Conservation (phyloP, 2,888 invertebrate species). For the Charanyca ferruginea region DNA sequence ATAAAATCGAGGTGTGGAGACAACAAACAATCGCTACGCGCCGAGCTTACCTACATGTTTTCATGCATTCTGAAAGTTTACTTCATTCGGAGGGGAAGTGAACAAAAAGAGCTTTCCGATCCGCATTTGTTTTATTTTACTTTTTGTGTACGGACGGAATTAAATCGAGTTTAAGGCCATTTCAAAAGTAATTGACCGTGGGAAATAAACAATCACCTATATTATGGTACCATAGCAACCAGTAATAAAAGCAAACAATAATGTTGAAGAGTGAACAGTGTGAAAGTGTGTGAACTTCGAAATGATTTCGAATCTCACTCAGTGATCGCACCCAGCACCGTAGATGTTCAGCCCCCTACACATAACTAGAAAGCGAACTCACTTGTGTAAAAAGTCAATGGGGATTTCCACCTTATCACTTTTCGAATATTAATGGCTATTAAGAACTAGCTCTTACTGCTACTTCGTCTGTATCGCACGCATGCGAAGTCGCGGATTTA, state of each 20-base stretch:
- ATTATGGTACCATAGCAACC: conserved; percentile 35
- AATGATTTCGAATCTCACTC: neutral
- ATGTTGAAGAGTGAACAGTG: conserved; percentile 12
- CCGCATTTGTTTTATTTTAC: neutral
- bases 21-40: conserved; percentile 25
- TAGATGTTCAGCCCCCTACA: neutral
- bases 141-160: neutral
- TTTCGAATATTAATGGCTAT: neutral
- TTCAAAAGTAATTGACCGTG: conserved; percentile 1
- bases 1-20: conserved; percentile 39
- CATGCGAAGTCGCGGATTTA: no score
- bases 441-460: neutral
- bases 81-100: conserved; percentile 13
- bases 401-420: neutral
- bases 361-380: neutral
- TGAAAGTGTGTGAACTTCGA: conserved; percentile 17
- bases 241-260: conserved; percentile 28
- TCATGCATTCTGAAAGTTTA: conserved; percentile 36
- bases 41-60: conserved; percentile 13
- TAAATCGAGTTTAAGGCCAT: neutral
- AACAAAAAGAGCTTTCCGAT: neutral
- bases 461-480: no score
- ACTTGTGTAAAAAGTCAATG: neutral
- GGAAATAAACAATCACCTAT: neutral
- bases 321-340: neutral